Evolutionary conservation across 2,888 invertebrate genomes (phyloP).

Genomic region (Brenthis hecate): DNA sequence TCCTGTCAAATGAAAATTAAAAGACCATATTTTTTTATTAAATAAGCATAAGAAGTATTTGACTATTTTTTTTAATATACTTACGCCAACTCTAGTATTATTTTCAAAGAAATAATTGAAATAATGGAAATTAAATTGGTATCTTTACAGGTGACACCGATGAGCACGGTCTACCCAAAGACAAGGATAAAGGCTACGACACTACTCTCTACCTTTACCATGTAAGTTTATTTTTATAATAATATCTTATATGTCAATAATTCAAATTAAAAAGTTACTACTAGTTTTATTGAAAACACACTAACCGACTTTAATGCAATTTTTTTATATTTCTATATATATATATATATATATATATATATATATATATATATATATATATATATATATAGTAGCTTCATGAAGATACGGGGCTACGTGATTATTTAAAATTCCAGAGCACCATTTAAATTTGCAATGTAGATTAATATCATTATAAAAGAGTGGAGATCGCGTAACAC

Average conservation of each 20-base stretch:
- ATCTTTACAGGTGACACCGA: slow-evolving; percentile 86
- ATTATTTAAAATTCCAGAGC: neutral
- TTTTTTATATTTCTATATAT: neutral
- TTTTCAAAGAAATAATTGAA: neutral
- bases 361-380: neutral
- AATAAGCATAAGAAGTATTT: no score
- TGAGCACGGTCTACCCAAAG: slow-evolving; percentile 84
- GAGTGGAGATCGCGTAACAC: slow-evolving; percentile 16
- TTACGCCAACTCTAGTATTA: no score
- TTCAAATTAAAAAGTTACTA: neutral
- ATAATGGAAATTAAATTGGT: no score
- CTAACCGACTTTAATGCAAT: no score
- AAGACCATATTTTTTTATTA: no score
- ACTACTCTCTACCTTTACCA: slow-evolving; percentile 93
- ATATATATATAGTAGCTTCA: neutral
- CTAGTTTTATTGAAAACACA: no score
- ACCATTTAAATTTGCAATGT: slow-evolving; percentile 9
- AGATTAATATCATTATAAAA: slow-evolving; percentile 12
- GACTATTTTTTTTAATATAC: no score
- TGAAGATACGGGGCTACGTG: neutral
- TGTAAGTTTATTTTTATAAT: slow-evolving; percentile 78
- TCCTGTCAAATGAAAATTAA: no score
- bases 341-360: no score
- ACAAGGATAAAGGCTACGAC: slow-evolving; percentile 89
- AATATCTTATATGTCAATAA: neutral